Evolutionary conservation across 2,797 vertebrate species (phyloP).

Genomic region (Sebastiscus tertius): DNA sequence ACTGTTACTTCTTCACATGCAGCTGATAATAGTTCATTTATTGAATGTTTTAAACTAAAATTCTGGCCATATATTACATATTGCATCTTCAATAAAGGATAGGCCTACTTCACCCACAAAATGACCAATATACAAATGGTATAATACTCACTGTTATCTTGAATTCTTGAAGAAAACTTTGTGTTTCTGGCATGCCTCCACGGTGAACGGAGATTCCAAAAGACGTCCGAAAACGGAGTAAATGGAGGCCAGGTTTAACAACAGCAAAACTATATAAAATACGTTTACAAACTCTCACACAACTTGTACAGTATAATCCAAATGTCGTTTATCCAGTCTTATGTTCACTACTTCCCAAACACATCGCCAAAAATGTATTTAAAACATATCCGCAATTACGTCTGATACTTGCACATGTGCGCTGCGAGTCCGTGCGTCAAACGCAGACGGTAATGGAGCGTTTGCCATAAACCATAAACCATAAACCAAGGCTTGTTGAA

Average conservation of each 20-base stretch:
- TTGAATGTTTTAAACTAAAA: background rate
- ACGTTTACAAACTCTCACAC: background rate
- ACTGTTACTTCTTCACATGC: background rate
- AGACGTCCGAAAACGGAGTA: background rate
- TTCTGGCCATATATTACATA: background rate
- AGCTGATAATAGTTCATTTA: background rate
- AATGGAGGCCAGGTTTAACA: background rate
- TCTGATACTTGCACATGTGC: no score
- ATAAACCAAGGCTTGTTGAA: no score
- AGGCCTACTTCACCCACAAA: background rate
- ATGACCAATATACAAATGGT: background rate
- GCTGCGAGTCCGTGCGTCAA: no score
- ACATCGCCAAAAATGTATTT: background rate
- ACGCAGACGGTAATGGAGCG: no score
- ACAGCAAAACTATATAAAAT: background rate
- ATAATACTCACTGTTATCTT: background rate
- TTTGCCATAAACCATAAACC: no score
- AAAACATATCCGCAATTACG: background rate
- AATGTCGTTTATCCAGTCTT: background rate
- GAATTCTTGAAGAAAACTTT: background rate
- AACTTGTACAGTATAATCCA: background rate
- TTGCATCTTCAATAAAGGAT: background rate
- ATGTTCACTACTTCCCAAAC: background rate
- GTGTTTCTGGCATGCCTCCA: background rate
- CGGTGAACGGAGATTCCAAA: background rate